Percentiles rank a stretch among this genome's conserved stretches.
Conservation (phyloP, 1,140 invertebrate species). For the Drosophila lacertosa region DNA sequence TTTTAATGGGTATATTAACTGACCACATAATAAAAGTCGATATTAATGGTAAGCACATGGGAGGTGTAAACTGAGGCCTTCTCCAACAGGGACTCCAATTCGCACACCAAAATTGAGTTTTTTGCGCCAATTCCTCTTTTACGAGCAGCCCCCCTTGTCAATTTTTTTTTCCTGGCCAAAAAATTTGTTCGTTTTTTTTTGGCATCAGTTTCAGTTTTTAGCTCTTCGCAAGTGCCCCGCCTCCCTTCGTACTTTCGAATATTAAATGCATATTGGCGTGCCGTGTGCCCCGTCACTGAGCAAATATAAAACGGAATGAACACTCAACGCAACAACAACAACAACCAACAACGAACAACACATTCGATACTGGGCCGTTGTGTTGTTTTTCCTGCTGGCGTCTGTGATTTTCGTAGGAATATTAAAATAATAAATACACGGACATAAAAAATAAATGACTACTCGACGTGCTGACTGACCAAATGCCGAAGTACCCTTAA, state of each 20-base stretch:
- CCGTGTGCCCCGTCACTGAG: conserved; percentile 39
- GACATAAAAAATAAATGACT: conserved; percentile 27
- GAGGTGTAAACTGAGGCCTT: background rate
- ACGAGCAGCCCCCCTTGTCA: background rate
- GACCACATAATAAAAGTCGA: too few species aligned
- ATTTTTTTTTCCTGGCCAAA: background rate
- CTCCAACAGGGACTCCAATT: background rate
- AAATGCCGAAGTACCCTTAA: conserved; percentile 45
- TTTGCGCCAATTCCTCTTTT: background rate
- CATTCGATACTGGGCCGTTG: too few species aligned
- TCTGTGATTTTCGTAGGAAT: conserved; percentile 40
- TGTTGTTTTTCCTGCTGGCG: conserved; percentile 54
- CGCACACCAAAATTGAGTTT: background rate
- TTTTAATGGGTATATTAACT: too few species aligned
- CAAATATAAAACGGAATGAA: conserved; percentile 52
- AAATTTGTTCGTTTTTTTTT: conserved; percentile 18
- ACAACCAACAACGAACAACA: too few species aligned
- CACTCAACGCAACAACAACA: conserved; percentile 25
- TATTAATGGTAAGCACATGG: too few species aligned
- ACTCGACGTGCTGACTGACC: conserved; percentile 33
- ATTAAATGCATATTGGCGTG: conserved; percentile 74
- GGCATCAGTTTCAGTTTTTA: conserved; percentile 31
- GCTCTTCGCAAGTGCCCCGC: conserved; percentile 48
- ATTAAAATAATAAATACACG: conserved; percentile 30
- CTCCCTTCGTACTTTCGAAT: conserved; percentile 27